Conservation (phyloP, 2,113 vertebrate species). For the Pristiophorus japonicus region DNA sequence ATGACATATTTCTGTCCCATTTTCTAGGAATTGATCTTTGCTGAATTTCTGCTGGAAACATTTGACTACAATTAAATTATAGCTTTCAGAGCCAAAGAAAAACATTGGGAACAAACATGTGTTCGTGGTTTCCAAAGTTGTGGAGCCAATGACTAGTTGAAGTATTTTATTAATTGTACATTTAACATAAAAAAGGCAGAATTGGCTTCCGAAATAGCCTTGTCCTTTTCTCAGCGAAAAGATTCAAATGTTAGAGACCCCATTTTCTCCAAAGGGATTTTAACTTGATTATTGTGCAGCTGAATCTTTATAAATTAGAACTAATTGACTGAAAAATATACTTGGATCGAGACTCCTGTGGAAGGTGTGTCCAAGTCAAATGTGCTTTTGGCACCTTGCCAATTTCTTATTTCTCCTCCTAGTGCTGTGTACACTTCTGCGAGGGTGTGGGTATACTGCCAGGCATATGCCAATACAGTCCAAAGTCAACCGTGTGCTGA, state of each 20-base stretch:
- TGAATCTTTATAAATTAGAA: background rate
- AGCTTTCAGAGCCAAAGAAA: constrained; percentile 28
- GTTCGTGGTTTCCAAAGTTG: background rate
- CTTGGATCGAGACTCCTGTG: background rate
- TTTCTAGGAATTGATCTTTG: constrained; percentile 19
- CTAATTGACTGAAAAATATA: background rate
- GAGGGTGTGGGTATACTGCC: background rate
- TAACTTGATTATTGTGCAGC: constrained; percentile 9
- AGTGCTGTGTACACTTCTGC: background rate
- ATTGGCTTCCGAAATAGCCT: background rate
- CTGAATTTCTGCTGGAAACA: background rate
- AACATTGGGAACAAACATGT: background rate
- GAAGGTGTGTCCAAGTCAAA: background rate
- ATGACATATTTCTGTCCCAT: background rate
- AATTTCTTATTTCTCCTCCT: background rate
- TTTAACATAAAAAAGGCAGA: background rate
- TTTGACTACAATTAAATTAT: constrained; percentile 30
- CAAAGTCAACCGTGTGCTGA: background rate
- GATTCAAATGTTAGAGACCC: background rate
- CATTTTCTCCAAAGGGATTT: background rate
- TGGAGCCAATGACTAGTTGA: background rate
- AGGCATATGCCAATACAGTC: background rate
- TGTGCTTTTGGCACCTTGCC: background rate
- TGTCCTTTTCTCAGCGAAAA: background rate
- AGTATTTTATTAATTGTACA: background rate